Evolutionary conservation across 1,140 invertebrate genomes (phyloP).

Genomic region (Drosophila navojoa): DNA sequence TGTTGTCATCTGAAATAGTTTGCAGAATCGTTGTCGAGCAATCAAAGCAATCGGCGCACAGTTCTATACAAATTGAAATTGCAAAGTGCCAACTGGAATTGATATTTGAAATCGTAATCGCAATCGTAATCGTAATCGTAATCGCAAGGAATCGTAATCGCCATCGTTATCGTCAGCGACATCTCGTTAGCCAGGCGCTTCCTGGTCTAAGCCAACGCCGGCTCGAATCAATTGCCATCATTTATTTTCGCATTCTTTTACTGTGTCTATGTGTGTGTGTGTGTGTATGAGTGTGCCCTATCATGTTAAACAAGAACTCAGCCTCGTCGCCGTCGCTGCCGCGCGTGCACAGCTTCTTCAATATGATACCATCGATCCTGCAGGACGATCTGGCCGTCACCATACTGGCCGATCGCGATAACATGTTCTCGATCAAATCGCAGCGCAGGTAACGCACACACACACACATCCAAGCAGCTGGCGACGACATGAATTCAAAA

Average conservation of each 20-base stretch:
- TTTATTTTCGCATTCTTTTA: conserved; percentile 11
- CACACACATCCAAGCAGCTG: neutral
- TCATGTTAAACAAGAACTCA: conserved; percentile 79
- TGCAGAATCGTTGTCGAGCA: conserved; percentile 1
- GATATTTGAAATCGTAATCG: neutral
- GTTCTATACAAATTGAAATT: conserved; percentile 2
- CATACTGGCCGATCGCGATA: conserved; percentile 74
- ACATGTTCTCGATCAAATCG: conserved; percentile 82
- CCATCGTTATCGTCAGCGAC: neutral
- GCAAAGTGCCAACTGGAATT: neutral
- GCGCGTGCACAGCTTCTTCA: conserved; percentile 81
- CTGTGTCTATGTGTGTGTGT: conserved; percentile 16
- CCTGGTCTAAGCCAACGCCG: neutral
- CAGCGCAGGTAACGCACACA: conserved; percentile 67
- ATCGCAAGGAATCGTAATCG: neutral
- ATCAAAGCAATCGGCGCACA: conserved; percentile 3
- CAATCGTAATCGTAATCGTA: neutral
- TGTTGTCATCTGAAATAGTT: conserved; percentile 12
- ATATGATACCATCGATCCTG: conserved; percentile 80
- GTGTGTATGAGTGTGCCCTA: conserved; percentile 1
- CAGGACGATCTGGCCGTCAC: conserved; percentile 79
- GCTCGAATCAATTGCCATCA: neutral
- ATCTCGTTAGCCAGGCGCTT: conserved; percentile 3
- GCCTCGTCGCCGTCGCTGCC: conserved; percentile 77
- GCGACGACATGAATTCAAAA: neutral